Conservation (phyloP, 2,888 invertebrate species). For the Amphimallon solstitiale region DNA sequence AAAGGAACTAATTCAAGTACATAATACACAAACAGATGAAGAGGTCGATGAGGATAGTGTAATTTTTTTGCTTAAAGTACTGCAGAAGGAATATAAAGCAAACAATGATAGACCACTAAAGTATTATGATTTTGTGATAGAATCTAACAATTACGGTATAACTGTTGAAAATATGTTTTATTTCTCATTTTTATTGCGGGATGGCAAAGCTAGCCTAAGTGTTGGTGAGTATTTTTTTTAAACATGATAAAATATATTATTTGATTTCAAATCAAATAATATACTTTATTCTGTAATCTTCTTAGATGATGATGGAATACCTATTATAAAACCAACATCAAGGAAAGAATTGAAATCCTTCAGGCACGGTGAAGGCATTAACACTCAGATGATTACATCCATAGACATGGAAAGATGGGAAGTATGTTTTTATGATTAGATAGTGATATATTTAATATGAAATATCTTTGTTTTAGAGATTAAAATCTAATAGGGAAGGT, state of each 20-base stretch:
- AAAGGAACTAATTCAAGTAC: slow-evolving; percentile 66
- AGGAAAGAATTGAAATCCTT: slow-evolving; percentile 51
- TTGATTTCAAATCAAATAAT: not conserved
- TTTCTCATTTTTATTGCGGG: slow-evolving; percentile 71
- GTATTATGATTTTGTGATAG: slow-evolving; percentile 70
- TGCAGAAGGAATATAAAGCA: slow-evolving; percentile 62
- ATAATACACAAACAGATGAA: slow-evolving; percentile 66
- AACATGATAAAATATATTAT: not conserved
- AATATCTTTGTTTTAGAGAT: slow-evolving; percentile 45
- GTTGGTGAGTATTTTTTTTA: slow-evolving; percentile 60
- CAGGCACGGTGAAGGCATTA: slow-evolving; percentile 54
- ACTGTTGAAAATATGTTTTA: slow-evolving; percentile 75
- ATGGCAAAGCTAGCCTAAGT: slow-evolving; percentile 66
- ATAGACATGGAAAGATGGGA: slow-evolving; percentile 68
- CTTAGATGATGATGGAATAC: slow-evolving; percentile 51
- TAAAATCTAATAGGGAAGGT: slow-evolving; percentile 46
- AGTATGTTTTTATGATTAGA: slow-evolving; percentile 57
- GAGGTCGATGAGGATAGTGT: slow-evolving; percentile 69
- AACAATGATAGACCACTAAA: slow-evolving; percentile 63
- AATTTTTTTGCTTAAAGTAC: slow-evolving; percentile 64
- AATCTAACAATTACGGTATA: slow-evolving; percentile 69
- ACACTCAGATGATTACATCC: slow-evolving; percentile 69
- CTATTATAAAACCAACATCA: slow-evolving; percentile 52
- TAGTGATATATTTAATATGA: not conserved
- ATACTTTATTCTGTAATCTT: slow-evolving; percentile 32